phyloP scores from a whole-genome alignment of 2,888 invertebrate species.

The Gibbula magus region DNA sequence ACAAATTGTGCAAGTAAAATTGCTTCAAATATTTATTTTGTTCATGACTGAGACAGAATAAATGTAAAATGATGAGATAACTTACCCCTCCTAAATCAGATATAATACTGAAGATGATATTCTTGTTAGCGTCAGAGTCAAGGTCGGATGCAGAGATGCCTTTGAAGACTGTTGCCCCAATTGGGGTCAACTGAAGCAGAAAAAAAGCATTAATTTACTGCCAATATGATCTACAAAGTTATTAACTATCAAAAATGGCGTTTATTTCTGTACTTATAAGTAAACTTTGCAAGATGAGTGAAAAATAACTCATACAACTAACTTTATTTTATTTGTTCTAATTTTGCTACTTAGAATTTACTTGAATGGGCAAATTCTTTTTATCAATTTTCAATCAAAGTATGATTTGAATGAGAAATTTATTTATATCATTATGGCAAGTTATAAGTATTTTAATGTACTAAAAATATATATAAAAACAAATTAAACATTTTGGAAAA shows the following conservation, averaged over 20 bases:
- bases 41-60: no score
- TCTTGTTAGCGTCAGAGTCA: constrained; percentile 49
- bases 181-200: constrained; percentile 46
- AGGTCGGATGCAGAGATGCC: constrained; percentile 44
- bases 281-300: background rate
- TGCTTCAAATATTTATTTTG: no score
- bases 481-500: no score
- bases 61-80: constrained; percentile 28
- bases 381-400: no score
- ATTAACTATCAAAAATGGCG: background rate
- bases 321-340: no score
- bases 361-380: no score
- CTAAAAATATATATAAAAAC: no score
- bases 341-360: no score
- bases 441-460: background rate
- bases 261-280: background rate
- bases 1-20: no score
- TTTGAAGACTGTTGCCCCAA: constrained; percentile 45
- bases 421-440: no score
- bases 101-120: constrained; percentile 37
- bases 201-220: background rate
- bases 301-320: background rate
- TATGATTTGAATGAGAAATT: no score
- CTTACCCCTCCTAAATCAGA: constrained; percentile 31
- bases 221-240: background rate